Evolutionary conservation across 2,113 vertebrate genomes (phyloP), one percentile per base, ranked within the genome.

Genomic region (Oryzias melastigma): DNA sequence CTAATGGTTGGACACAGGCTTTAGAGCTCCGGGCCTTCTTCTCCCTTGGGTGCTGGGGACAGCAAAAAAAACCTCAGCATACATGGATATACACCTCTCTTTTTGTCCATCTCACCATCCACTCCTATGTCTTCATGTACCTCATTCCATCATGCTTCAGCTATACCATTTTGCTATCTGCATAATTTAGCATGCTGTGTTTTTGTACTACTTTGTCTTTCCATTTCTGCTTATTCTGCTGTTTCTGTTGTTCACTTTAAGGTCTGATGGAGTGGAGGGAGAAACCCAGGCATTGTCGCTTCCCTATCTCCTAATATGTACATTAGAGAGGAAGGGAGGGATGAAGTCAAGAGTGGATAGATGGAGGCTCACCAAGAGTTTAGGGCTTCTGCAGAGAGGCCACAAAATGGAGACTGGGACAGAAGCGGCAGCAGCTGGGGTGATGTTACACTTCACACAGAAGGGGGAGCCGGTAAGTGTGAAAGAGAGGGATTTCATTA

Each of bases 121-220:
- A 58, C 56, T 73, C 73, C 54, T 49, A 68, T 13, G 17, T 82
- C 74, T 74, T 78, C 75, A 65, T 80, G 76, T 78, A 77, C 76
- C 58, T 80, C 58, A 56, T 75, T 73, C 80, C 70, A 75, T 80
- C 80, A 81, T 70, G 60, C 53, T 65, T 85, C 69, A 59, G 74
- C 74, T 68, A 59, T 80, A 73, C 68, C 69, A 84, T 78, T 83
- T 77, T 72, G 2, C 81, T 68, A 72, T 82, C 80, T 91, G 84
- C 87, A 91, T 91, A 89, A 92, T 91, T 91, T 80, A 92, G 76
- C 79, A 88, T 67, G 68, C 72, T 81, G 74, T 74, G 74, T 75
- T 82, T 87, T 85, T 82, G 68, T 85, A 73, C 79, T 84, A 80
- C 80, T 84, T 82, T 84, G 74, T 78, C 73, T 73, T 67, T 68